A percentile compares a stretch with the other conserved stretches of the same genome.
Conservation (phyloP, 2,113 vertebrate genomes). For the Neoarius graeffei region DNA sequence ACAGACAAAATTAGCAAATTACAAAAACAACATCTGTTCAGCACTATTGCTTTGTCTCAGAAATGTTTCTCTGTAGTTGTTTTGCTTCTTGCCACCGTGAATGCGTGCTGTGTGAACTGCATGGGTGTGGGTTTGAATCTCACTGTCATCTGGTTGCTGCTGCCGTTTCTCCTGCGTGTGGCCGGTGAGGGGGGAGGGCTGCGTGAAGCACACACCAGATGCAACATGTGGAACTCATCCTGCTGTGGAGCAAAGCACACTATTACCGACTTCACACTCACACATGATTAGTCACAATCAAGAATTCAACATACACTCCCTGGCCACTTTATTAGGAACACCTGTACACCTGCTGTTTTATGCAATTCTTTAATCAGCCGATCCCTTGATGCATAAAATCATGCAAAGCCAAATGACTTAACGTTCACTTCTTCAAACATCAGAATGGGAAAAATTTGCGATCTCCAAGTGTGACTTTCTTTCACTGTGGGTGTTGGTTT, state of each 20-base stretch:
- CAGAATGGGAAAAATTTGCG: too few relatives aligned
- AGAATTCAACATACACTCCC: neutral
- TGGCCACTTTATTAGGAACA: too few relatives aligned
- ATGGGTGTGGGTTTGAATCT: constrained; percentile 45
- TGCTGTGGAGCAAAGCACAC: constrained; percentile 61
- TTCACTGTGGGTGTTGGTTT: too few relatives aligned
- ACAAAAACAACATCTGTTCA: neutral
- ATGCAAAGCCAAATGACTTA: too few relatives aligned
- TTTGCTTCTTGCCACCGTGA: neutral
- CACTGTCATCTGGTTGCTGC: constrained; percentile 53
- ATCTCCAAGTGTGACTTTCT: too few relatives aligned
- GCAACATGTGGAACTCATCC: constrained; percentile 80
- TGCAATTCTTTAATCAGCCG: too few relatives aligned
- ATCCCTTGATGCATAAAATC: too few relatives aligned
- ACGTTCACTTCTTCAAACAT: too few relatives aligned
- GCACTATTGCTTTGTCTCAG: neutral
- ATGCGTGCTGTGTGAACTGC: neutral
- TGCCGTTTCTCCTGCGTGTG: constrained; percentile 40
- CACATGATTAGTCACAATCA: too few relatives aligned
- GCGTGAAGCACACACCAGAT: constrained; percentile 72
- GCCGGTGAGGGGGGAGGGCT: constrained; percentile 72
- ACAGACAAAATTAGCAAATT: neutral
- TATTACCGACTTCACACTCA: constrained; percentile 25
- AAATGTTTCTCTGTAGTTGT: neutral
- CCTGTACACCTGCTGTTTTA: too few relatives aligned